These are phyloP conservation scores for Oenanthe melanoleuca DNA, from an alignment of 2,113 vertebrate genomes.

Conservation along the genomic window DNA sequence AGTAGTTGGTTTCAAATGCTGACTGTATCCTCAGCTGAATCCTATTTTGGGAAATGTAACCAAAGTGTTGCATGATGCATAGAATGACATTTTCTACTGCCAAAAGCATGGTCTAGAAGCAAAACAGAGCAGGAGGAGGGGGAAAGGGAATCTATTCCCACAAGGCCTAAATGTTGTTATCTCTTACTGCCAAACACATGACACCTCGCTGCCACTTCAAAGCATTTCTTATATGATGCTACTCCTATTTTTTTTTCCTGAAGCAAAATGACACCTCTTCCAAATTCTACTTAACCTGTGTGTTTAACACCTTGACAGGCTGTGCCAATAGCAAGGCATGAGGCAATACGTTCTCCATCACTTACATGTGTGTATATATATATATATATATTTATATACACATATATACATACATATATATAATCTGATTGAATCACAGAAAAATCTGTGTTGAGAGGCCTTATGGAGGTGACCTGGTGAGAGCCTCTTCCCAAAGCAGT, in stretches of 20 bases:
- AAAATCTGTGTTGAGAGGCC: not conserved
- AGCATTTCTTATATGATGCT: slow-evolving; percentile 28
- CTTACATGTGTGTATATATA: not conserved
- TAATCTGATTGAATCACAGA: not conserved
- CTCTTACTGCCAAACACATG: slow-evolving; percentile 24
- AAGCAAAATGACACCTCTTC: slow-evolving; percentile 37
- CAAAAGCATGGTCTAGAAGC: slow-evolving; percentile 57
- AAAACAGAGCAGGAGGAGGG: slow-evolving; percentile 11
- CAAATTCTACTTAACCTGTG: slow-evolving; percentile 42
- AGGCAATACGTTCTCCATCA: not conserved
- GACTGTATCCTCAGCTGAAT: not conserved
- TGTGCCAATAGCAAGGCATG: slow-evolving; percentile 35
- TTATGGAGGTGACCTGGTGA: not conserved
- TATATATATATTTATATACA: fast-evolving
- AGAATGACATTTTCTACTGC: slow-evolving; percentile 45
- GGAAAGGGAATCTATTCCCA: not conserved
- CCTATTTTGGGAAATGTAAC: slow-evolving; percentile 12
- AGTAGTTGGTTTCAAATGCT: slow-evolving; percentile 17
- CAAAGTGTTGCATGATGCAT: slow-evolving; percentile 15
- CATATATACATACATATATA: too few species aligned
- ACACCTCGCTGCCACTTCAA: slow-evolving; percentile 43
- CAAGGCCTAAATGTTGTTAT: slow-evolving; percentile 21
- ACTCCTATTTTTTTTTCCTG: not conserved
- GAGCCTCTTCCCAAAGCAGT: not conserved
- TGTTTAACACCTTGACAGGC: slow-evolving; percentile 20